Conservation (phyloP, 92 coral and sea anemone genomes). For the Blastomussa wellsi region DNA sequence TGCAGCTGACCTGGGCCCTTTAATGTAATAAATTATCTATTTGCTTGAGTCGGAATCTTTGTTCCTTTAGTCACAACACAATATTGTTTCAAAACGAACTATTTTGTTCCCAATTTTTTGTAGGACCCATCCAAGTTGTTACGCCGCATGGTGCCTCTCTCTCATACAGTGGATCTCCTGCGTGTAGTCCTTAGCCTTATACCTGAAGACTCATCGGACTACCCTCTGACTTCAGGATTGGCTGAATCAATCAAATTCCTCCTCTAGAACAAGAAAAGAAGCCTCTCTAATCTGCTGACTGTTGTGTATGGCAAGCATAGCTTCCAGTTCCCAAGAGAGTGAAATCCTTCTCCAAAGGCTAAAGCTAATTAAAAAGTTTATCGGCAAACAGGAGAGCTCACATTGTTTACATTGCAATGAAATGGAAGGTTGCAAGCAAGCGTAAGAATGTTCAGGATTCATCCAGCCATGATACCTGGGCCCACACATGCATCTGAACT, state of each 20-base stretch:
- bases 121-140: conserved; percentile 80
- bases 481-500: no score
- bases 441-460: no score
- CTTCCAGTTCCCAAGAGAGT: background rate
- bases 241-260: conserved; percentile 74
- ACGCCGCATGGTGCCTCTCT: conserved; percentile 68
- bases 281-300: background rate
- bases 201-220: conserved; percentile 69
- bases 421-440: background rate
- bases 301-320: background rate
- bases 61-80: background rate
- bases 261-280: conserved; percentile 5
- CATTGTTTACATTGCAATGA: background rate
- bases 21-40: background rate
- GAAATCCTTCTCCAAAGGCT: background rate
- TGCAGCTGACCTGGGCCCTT: no score
- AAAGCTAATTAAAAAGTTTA: no score
- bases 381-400: background rate
- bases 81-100: background rate
- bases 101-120: background rate
- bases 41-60: background rate
- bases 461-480: no score
- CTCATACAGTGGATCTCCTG: conserved; percentile 75
- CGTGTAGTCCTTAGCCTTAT: conserved; percentile 63
- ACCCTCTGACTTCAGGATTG: conserved; percentile 69